These are phyloP conservation scores for Papilio polyxenes DNA, from an alignment of 1,140 invertebrate species.

Conservation along the genomic window DNA sequence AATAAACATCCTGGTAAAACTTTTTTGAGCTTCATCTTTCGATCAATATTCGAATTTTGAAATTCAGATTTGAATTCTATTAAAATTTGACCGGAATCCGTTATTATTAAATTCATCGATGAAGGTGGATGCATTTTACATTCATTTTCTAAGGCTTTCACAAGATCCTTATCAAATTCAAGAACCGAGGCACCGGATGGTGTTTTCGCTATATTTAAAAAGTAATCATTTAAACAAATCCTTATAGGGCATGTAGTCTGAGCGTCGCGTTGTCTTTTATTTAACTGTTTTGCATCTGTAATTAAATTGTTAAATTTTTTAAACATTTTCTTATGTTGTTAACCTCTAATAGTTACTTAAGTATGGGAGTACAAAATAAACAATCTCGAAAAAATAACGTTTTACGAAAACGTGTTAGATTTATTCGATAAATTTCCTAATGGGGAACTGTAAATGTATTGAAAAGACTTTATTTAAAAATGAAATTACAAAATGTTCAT, in stretches of 20 bases:
- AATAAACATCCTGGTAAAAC: slow-evolving; percentile 22
- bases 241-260: slow-evolving; percentile 36
- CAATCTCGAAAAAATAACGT: slow-evolving; percentile 33
- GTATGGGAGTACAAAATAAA: slow-evolving; percentile 70
- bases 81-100: slow-evolving; percentile 6
- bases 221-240: slow-evolving; percentile 11
- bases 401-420: neutral
- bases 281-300: slow-evolving; percentile 58
- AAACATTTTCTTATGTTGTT: slow-evolving; percentile 38
- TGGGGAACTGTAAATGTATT: no score
- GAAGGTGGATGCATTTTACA: slow-evolving; percentile 6
- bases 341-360: slow-evolving; percentile 27
- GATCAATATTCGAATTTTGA: neutral
- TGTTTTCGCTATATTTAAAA: slow-evolving; percentile 40
- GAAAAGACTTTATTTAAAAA: no score
- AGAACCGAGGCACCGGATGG: slow-evolving; percentile 50
- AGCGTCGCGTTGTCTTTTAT: neutral
- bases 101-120: neutral
- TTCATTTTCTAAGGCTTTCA: slow-evolving; percentile 40
- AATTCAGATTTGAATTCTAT: slow-evolving; percentile 13
- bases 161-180: slow-evolving; percentile 49
- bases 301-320: slow-evolving; percentile 38
- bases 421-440: no score
- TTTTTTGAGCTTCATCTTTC: slow-evolving; percentile 24
- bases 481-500: neutral